Evolutionary conservation across 2,113 vertebrate species (phyloP).

Genomic region (Microcebus ravelobensis): DNA sequence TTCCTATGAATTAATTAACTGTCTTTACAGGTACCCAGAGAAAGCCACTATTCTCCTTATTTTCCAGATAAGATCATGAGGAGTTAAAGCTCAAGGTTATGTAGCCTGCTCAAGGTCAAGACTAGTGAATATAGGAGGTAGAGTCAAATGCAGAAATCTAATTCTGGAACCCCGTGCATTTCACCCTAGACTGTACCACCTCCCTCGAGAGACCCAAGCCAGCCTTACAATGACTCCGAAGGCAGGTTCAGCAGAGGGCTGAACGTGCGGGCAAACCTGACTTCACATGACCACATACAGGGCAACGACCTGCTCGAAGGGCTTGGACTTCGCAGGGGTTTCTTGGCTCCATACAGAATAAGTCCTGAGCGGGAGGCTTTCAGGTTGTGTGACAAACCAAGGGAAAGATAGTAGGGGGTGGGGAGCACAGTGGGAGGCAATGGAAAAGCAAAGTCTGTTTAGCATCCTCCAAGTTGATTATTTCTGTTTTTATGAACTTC

Average conservation of each 20-base stretch:
- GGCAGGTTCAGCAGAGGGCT: background rate
- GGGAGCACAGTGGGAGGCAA: too few relatives aligned
- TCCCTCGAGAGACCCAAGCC: background rate
- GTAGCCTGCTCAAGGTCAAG: background rate
- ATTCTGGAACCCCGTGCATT: background rate
- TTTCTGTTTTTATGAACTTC: background rate
- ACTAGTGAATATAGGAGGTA: background rate
- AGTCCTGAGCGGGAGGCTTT: background rate
- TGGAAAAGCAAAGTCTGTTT: background rate
- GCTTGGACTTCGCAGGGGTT: background rate
- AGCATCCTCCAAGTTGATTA: background rate
- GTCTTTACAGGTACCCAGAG: background rate
- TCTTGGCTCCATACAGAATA: background rate
- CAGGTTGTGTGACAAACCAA: background rate
- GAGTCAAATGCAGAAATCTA: background rate
- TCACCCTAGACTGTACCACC: background rate
- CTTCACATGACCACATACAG: background rate
- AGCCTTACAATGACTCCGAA: too few relatives aligned
- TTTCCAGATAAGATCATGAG: background rate
- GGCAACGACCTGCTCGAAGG: too few relatives aligned
- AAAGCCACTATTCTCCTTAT: background rate
- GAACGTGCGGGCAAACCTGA: background rate
- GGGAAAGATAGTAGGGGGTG: background rate
- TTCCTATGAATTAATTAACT: background rate
- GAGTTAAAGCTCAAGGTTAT: background rate